Conservation (phyloP, 2,888 invertebrate species). For the Mythimna vitellina region DNA sequence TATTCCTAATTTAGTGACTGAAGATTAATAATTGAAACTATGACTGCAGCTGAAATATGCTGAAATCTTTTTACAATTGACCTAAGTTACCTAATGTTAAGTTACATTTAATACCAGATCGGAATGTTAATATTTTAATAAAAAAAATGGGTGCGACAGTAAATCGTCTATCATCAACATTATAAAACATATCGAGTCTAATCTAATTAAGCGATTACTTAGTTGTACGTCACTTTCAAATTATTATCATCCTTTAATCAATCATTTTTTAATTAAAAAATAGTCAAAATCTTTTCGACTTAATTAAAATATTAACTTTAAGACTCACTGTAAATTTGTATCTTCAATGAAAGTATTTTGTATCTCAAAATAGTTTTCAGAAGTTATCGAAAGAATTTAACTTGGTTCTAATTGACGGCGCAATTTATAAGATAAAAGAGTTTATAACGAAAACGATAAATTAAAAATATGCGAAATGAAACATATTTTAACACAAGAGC, state of each 20-base stretch:
- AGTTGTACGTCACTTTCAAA: conserved; percentile 46
- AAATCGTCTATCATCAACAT: conserved; percentile 32
- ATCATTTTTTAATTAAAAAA: conserved; percentile 19
- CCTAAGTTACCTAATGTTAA: not conserved
- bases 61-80: not conserved
- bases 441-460: conserved; percentile 47
- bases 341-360: conserved; percentile 17
- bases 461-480: conserved; percentile 61
- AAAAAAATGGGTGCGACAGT: conserved; percentile 27
- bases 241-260: conserved; percentile 47
- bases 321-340: conserved; percentile 9
- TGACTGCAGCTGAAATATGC: not conserved
- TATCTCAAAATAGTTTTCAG: conserved; percentile 38
- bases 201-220: conserved; percentile 60
- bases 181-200: conserved; percentile 50
- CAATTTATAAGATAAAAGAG: conserved; percentile 35
- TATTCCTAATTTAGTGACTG: not conserved
- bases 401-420: conserved; percentile 31
- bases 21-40: no score
- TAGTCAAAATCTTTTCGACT: conserved; percentile 19
- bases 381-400: conserved; percentile 43
- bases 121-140: conserved; percentile 4
- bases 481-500: conserved; percentile 72
- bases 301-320: conserved; percentile 24
- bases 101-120: not conserved